These are phyloP conservation scores for Falco columbarius DNA, from an alignment of 2,797 vertebrate genomes.

Conservation along the genomic window DNA sequence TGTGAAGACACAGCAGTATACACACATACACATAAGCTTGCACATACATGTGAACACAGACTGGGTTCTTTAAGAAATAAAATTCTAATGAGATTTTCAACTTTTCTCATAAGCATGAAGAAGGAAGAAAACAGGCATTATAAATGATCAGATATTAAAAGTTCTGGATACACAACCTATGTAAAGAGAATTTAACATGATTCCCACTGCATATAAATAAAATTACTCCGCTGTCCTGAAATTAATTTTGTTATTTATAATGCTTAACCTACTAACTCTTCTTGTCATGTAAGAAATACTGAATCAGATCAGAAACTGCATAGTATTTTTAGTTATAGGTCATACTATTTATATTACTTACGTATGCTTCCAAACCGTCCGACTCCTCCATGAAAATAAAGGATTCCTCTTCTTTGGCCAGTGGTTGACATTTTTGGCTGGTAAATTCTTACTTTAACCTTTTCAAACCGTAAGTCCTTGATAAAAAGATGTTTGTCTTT, in stretches of 20 bases:
- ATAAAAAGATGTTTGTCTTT: constrained; percentile 72
- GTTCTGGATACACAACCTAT: background rate
- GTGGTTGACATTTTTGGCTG: constrained; percentile 71
- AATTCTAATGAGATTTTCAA: background rate
- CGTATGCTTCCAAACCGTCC: constrained; percentile 78
- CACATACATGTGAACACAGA: background rate
- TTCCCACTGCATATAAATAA: background rate
- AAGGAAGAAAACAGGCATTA: background rate
- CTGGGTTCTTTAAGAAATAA: background rate
- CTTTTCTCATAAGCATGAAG: background rate
- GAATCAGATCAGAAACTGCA: background rate
- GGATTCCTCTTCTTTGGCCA: constrained; percentile 76
- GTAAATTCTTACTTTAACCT: constrained; percentile 83
- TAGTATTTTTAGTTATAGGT: background rate
- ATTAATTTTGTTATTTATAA: background rate
- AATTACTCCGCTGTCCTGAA: background rate
- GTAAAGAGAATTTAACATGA: background rate
- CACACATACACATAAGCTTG: background rate
- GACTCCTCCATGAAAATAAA: constrained; percentile 86
- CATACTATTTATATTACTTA: constrained; percentile 45
- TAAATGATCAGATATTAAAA: background rate
- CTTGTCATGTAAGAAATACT: background rate
- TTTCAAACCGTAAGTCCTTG: constrained; percentile 79
- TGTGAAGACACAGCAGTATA: background rate
- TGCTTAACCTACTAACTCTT: background rate